Conservation (phyloP, 2,113 vertebrate species). For the Falco punctatus region DNA sequence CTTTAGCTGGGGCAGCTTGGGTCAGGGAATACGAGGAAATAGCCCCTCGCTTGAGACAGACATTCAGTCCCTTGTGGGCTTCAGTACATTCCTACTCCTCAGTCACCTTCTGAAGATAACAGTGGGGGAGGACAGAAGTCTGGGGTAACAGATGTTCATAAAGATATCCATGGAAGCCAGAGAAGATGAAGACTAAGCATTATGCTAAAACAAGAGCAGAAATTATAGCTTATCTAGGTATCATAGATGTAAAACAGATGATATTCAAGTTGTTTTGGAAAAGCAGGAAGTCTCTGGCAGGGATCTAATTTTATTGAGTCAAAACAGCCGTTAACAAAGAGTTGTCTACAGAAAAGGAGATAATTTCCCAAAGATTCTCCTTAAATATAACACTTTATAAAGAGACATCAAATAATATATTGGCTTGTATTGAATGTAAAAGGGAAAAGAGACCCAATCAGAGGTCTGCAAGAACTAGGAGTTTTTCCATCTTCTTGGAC, state of each 20-base stretch:
- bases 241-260: not conserved
- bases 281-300: not conserved
- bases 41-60: not conserved
- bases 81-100: not conserved
- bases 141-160: not conserved
- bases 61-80: not conserved
- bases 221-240: not conserved
- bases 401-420: not conserved
- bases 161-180: not conserved
- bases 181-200: not conserved
- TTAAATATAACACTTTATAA: not conserved
- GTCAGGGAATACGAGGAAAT: not conserved
- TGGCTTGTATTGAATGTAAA: not conserved
- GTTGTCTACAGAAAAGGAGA: not conserved
- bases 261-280: not conserved
- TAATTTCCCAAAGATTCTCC: not conserved
- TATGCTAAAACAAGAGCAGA: not conserved
- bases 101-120: not conserved
- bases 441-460: not conserved
- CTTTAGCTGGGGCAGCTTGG: not conserved
- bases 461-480: not conserved
- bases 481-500: not conserved
- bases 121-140: not conserved
- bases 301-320: not conserved
- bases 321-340: conserved; percentile 5